Evolutionary conservation across 2,888 invertebrate genomes (phyloP).

Genomic region (Lepidocyrtinus sp.): DNA sequence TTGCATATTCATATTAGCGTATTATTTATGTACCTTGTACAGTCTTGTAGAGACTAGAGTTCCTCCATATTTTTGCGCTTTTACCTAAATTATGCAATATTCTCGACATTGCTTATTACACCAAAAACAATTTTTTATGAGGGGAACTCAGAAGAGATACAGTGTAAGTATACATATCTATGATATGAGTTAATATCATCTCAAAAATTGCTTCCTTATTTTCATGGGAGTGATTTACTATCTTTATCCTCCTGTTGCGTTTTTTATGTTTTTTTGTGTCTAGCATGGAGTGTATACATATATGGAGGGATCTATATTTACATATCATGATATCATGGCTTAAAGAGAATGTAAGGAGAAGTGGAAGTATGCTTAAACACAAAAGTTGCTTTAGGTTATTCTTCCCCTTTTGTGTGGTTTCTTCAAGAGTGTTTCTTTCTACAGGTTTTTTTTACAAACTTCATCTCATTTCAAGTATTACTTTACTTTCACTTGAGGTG

Average conservation of each 20-base stretch:
- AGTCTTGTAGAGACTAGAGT: background rate
- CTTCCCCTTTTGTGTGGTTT: conserved; percentile 3
- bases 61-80: background rate
- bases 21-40: conserved; percentile 12
- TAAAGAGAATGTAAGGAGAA: background rate
- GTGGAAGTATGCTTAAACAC: no score
- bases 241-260: conserved; percentile 47
- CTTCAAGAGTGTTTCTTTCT: background rate
- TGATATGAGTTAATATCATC: background rate
- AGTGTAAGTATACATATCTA: conserved; percentile 8
- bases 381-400: conserved; percentile 6
- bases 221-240: background rate
- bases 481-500: conserved; percentile 5
- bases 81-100: conserved; percentile 24
- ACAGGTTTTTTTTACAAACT: background rate
- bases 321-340: no score
- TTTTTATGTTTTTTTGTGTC: conserved; percentile 9
- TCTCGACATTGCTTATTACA: conserved; percentile 14
- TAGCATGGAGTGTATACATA: background rate
- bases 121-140: background rate
- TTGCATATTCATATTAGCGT: conserved; percentile 34
- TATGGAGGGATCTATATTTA: no score
- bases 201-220: background rate
- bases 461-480: conserved; percentile 7
- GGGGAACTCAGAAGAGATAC: no score